Base-by-base conservation (phyloP, 2,113 vertebrate species). In the Dipodomys ordii region DNA sequence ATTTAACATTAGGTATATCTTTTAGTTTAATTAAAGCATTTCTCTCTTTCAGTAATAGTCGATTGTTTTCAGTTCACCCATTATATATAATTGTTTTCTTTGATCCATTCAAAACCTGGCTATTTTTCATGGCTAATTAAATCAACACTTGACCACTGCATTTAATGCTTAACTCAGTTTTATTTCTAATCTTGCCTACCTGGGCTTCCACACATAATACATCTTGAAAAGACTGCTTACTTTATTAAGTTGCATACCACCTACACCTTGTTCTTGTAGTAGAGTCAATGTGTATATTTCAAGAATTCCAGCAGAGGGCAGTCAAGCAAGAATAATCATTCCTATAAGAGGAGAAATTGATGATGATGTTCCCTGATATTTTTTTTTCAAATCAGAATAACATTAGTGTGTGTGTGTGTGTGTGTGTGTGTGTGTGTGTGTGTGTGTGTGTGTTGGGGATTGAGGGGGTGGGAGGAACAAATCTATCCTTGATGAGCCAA, bases 231-330 rank as follows among this genome's bases (percentile, higher is more conserved):
- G 87, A 88, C 18, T 88, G 86, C 49, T 87, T 67, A 60, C 72
- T 15, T 85, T 91, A 67, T 82, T 57, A 89, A 90, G 93, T 86
- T 92, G 64, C 80, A 69, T 65, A 68, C 68, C n/a, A 30, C 96
- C 77, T 91, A 81, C 77, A 87, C 89, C 80, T 96, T 92, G 92
- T 86, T 92, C 92, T 86, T 95, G 78, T n/a, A 95, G 94, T 92
- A 94, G 92, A 94, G 92, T 82, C 83, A 65, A 93, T 91, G 89
- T 98, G 98, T 97, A 95, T 95, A 92, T 92, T 89, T 46, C 95
- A 64, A 91, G 92, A 98, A 64, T 96, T 97, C 98, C 98, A 98
- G 98, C 98, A 98, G 98, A 98, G 98, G 98, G 98, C 98, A 97
- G 98, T 97, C 98, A 97, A 98, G 98, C 98, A 98, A 97, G 98